phyloP scores from a whole-genome alignment of 2,113 vertebrate genomes.

The Proterorhinus semilunaris region DNA sequence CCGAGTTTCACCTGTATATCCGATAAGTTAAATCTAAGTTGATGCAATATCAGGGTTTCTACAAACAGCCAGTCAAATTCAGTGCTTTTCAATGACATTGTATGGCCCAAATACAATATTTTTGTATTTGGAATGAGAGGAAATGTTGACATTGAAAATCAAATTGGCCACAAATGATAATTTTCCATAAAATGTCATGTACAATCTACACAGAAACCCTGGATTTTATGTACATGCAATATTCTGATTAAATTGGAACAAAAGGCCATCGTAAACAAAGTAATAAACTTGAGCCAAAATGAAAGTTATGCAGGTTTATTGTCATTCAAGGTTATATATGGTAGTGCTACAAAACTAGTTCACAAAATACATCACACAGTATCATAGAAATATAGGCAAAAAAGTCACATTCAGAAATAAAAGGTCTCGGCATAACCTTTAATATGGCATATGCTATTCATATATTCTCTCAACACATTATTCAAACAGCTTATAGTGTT shows the following conservation, averaged over 20 bases:
- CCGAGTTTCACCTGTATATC: too few species aligned
- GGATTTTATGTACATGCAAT: neutral
- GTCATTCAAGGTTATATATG: neutral
- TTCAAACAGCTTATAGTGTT: slow-evolving; percentile 25
- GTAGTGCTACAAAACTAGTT: neutral
- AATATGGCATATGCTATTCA: neutral
- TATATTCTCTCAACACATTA: slow-evolving; percentile 6
- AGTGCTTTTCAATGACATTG: too few species aligned
- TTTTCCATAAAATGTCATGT: too few species aligned
- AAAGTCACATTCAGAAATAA: neutral
- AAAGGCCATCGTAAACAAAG: neutral
- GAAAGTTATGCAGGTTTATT: slow-evolving; percentile 9
- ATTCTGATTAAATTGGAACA: neutral
- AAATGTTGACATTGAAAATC: too few species aligned
- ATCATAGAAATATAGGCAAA: neutral
- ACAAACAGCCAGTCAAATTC: too few species aligned
- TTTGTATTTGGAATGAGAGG: too few species aligned
- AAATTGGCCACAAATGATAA: too few species aligned
- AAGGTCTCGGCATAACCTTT: neutral
- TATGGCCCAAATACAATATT: too few species aligned
- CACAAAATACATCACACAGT: neutral
- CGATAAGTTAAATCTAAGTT: too few species aligned
- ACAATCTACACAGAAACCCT: too few species aligned
- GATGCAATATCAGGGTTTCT: too few species aligned
- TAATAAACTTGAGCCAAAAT: neutral